These are phyloP conservation scores for Palaemon carinicauda DNA, from an alignment of 1,140 invertebrate species.

Conservation along the genomic window DNA sequence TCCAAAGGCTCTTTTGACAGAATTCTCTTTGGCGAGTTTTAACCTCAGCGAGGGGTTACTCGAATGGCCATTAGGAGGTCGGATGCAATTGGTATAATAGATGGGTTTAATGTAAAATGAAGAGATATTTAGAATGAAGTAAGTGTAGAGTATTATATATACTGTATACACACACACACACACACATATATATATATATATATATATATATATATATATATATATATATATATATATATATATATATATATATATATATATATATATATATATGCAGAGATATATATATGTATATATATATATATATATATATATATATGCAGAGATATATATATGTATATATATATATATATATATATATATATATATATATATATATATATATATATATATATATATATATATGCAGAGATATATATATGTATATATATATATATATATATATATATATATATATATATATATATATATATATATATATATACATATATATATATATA, in stretches of 20 bases:
- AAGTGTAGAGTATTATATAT: no score
- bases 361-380: neutral
- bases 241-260: neutral
- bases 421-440: neutral
- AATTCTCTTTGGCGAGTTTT: no score
- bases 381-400: slow-evolving; percentile 2
- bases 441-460: slow-evolving; percentile 2
- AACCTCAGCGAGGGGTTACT: no score
- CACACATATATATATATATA: neutral
- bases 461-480: neutral
- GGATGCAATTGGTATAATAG: no score
- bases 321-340: neutral
- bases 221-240: neutral
- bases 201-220: neutral
- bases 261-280: neutral
- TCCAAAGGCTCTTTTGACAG: no score
- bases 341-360: neutral
- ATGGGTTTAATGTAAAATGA: neutral
- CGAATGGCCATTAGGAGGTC: no score
- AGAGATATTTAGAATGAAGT: neutral
- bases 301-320: neutral
- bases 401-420: neutral
- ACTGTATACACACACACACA: no score
- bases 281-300: neutral
- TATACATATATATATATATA: neutral